Base-by-base conservation (phyloP, 2,888 invertebrate genomes). In the Boloria euphrosyne region DNA sequence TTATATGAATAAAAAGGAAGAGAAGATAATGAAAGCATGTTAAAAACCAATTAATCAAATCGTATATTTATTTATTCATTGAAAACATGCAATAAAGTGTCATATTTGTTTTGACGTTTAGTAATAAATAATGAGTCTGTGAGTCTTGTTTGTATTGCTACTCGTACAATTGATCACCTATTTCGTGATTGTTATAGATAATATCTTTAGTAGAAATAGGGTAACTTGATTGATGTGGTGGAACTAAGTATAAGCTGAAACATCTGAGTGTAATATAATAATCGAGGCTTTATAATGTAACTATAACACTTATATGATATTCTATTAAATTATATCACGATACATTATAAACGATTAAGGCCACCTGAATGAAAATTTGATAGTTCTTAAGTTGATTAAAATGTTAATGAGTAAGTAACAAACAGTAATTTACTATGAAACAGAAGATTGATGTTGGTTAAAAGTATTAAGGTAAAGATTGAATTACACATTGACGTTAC, bases 141-240 rank as follows among this genome's bases (percentile, higher is more conserved):
- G 3, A 16, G 16, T 46, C 18, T 27, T 62, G 66, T 46, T 52
- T 58, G n/a, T 17, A 38, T 27, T 43, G 43, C 50, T 47, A 27
- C 22, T 22, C 22, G 22, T 22, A 22, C 58, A 67, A 67, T 67
- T 63, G 62, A 67, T 67, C 67, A 65, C 31, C 59, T 65, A 63
- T 70, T 67, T 57, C 53, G 62, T 62, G 66, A 66, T 68, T 67
- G 65, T 69, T 58, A 52, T 47, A 65, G 58, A 67, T 67, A 67
- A 51, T 51, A 67, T 69, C 69, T 51, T 51, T 62, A 59, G 62
- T 62, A 27, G 53, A 58, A 63, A 57, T 57, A 54, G 70, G 67
- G 67, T 67, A 67, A 70, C 64, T 67, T 70, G 69, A 69, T 71
- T 69, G 71, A 71, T 71, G 71, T 52, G 63, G 62, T 67, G 66